Base-by-base conservation (phyloP, 2,888 invertebrate species). In the Athalia cordata region DNA sequence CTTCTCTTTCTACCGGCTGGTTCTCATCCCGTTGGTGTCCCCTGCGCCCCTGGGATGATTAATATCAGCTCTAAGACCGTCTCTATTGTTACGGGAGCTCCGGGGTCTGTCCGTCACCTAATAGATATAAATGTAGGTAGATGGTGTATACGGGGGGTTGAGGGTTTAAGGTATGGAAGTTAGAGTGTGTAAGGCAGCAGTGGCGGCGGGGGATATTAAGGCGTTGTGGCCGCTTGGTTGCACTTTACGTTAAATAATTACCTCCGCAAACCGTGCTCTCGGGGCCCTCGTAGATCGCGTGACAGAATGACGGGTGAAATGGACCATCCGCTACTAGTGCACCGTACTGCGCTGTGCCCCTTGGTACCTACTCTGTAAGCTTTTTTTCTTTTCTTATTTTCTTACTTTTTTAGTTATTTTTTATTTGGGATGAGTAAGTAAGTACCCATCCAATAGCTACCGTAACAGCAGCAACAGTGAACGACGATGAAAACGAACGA, bases 91-190 rank as follows among this genome's bases (percentile, higher is more conserved):
- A 49, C 13, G 72, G 47, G 52, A 43, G 29, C 55, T 4, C 7
- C 29, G 49, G 11, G 43, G 68, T 66, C 66, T 68, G 68, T 52
- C 68, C 68, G 68, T 68, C 50, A 55, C 50, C 68, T 68, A 55
- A 68, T 52, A 68, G 68, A 68, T 68, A 68, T 68, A 68, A 68
- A 68, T 55, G 68, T 68, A 52, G 68, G 66, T 66, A 49, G 66
- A 66, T 66, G 49, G 59, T n/a, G 13, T n/a, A 4, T 13, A n/a
- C 8, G 9, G 43, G 0, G 64, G 55, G 66, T 47, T 13, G 68
- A 50, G 29, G 67, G 67, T 67, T 67, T 8, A 50, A 67, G 66
- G 66, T 66, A 66, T n/a, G 47, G 11, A 13, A 49, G 66, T 47
- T 4, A 66, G 49, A 49, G 52, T 55, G 9, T 55, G 55, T n/a